Base-by-base conservation (phyloP, 2,113 vertebrate genomes). In the Zosterops hypoxanthus region DNA sequence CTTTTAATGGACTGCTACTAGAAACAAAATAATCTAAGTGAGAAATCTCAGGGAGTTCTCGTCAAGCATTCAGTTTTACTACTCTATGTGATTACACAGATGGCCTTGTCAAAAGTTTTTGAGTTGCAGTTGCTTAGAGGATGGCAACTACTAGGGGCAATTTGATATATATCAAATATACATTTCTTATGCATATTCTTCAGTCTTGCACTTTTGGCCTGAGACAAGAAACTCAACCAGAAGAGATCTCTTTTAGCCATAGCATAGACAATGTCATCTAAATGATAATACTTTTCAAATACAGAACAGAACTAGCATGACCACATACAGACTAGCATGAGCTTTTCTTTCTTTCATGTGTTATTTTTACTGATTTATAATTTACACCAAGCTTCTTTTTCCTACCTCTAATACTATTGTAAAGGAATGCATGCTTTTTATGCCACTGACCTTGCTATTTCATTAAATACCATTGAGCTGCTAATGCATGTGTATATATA, bases 111-210 rank as follows among this genome's bases (percentile, higher is more conserved):
- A 66, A 49, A 84, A 80, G 11, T 42, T 18, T 64, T 22, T 14
- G 18, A 69, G 18, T 2, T 56, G 26, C 8, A 42, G 9, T 13
- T 47, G 10, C 9, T 61, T 21, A 39, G 16, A 55, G 8, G 52
- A 33, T 47, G 3, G 12, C 22, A 61, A 0, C 8, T 11, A 20
- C 16, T 23, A 31, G 3, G 3, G 11, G 7, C 2, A 55, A n/a
- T 60, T 36, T 36, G 34, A 18, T 36, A 24, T 60, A 9, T 41
- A 68, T 65, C 6, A 50, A 55, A 66, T n/a, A 15, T 4, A 34
- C 2, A 19, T 52, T 66, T 33, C 6, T 50, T 44, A 6, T 3
- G 13, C 7, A 47, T 15, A 14, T 22, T n/a, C 5, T 72, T 78
- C 23, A 68, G 7, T 66, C 41, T 63, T 72, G 16, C 6, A 36